Evolutionary conservation across 2,797 vertebrate genomes (phyloP).

Genomic region (Labeo calbasu): DNA sequence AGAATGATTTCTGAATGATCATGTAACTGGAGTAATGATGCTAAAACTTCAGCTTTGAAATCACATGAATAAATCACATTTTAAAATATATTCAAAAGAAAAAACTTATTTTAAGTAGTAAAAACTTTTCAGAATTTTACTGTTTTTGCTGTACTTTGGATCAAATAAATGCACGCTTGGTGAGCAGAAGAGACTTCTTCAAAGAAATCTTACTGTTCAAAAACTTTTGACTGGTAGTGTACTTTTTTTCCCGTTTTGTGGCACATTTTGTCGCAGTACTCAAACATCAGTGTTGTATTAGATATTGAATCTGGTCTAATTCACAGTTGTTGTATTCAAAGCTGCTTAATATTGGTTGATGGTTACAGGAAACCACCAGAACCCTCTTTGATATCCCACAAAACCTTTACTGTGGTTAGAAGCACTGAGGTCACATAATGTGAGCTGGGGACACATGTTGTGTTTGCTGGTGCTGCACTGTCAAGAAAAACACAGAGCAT

Average conservation of each 20-base stretch:
- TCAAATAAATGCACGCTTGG: no score
- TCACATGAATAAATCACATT: no score
- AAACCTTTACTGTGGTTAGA: conserved; percentile 66
- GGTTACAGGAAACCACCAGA: conserved; percentile 20
- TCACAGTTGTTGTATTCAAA: not conserved
- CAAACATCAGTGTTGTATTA: not conserved
- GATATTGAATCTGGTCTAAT: conserved; percentile 11
- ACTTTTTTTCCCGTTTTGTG: not conserved
- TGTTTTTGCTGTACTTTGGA: no score
- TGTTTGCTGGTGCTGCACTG: conserved; percentile 47
- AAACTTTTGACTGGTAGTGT: no score
- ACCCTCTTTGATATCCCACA: conserved; percentile 40
- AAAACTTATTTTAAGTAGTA: no score
- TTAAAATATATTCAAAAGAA: no score
- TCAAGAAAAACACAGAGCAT: conserved; percentile 24
- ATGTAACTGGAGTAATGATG: no score
- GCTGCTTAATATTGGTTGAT: not conserved
- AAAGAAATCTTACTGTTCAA: no score
- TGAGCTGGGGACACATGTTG: conserved; percentile 66
- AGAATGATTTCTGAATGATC: no score
- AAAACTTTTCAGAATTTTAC: no score
- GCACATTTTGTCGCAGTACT: not conserved
- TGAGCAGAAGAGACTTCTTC: no score
- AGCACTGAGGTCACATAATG: conserved; percentile 57
- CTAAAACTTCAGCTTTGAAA: no score